A percentile compares a stretch with the other conserved stretches of the same genome.
phyloP scores from a whole-genome alignment of 1,140 invertebrate species.

The Bombus sylvicola region DNA sequence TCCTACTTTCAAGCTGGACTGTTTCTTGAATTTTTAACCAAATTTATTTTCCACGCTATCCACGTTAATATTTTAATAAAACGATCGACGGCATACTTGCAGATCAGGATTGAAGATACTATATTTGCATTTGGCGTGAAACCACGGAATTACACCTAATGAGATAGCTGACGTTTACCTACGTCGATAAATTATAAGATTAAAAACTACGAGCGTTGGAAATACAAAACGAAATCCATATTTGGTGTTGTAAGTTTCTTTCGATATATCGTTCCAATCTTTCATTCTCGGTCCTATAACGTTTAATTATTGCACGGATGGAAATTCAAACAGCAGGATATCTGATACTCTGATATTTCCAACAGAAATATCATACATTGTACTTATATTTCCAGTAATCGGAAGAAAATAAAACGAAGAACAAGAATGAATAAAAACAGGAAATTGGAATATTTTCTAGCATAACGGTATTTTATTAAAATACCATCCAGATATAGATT shows the following conservation, averaged over 20 bases:
- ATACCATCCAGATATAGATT: not conserved
- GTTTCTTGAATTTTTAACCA: not conserved
- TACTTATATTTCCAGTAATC: no score
- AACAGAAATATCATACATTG: not conserved
- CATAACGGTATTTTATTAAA: not conserved
- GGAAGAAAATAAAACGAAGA: not conserved
- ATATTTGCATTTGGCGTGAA: conserved; percentile 11
- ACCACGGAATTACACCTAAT: conserved; percentile 6
- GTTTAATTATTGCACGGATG: not conserved
- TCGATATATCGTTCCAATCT: not conserved
- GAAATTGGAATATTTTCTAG: not conserved
- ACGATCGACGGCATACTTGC: not conserved
- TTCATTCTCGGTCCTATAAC: not conserved
- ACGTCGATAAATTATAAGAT: not conserved
- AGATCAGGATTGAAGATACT: not conserved
- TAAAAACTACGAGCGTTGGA: not conserved
- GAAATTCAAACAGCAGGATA: not conserved
- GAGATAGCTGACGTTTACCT: not conserved
- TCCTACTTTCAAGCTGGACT: accelerated
- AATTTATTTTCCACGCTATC: not conserved
- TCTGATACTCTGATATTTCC: not conserved
- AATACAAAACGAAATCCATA: not conserved
- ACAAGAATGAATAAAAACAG: no score
- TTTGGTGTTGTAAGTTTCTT: not conserved
- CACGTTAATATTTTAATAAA: not conserved